These are phyloP conservation scores for Nyctalus aviator DNA, from an alignment of 2,797 vertebrate genomes.

Conservation along the genomic window DNA sequence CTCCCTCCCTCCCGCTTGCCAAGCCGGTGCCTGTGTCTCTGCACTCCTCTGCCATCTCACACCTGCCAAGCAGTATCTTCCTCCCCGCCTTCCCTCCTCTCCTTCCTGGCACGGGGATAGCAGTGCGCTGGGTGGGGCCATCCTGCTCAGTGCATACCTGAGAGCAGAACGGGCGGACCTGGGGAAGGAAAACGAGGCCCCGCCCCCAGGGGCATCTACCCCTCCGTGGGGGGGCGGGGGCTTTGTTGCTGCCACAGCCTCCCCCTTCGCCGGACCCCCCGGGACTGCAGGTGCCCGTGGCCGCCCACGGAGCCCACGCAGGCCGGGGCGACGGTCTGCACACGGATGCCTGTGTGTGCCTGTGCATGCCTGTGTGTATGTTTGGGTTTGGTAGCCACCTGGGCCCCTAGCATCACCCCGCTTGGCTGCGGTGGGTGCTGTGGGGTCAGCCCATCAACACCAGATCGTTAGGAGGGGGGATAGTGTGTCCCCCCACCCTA, in stretches of 20 bases:
- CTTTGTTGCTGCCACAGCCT: not conserved
- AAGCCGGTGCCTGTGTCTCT: slow-evolving; percentile 19
- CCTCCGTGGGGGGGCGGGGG: not conserved
- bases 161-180: not conserved
- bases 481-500: slow-evolving; percentile 42
- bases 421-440: not conserved
- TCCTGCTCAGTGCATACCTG: slow-evolving; percentile 52
- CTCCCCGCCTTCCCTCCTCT: slow-evolving; percentile 58
- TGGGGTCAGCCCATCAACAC: slow-evolving; percentile 6
- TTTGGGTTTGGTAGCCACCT: slow-evolving; percentile 17
- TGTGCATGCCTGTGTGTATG: slow-evolving; percentile 57
- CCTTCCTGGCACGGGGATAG: slow-evolving; percentile 58
- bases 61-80: slow-evolving; percentile 73
- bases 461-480: not conserved
- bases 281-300: slow-evolving; percentile 15
- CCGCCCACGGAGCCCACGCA: slow-evolving; percentile 34
- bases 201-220: not conserved
- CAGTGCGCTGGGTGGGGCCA: slow-evolving; percentile 62
- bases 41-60: slow-evolving; percentile 36
- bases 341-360: slow-evolving; percentile 67
- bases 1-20: not conserved
- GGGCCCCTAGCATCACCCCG: not conserved
- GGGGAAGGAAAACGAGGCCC: not conserved
- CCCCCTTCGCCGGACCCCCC: not conserved
- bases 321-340: slow-evolving; percentile 19